Evolutionary conservation across 2,113 vertebrate species (phyloP).

Genomic region (Trematocara nigrifrons): DNA sequence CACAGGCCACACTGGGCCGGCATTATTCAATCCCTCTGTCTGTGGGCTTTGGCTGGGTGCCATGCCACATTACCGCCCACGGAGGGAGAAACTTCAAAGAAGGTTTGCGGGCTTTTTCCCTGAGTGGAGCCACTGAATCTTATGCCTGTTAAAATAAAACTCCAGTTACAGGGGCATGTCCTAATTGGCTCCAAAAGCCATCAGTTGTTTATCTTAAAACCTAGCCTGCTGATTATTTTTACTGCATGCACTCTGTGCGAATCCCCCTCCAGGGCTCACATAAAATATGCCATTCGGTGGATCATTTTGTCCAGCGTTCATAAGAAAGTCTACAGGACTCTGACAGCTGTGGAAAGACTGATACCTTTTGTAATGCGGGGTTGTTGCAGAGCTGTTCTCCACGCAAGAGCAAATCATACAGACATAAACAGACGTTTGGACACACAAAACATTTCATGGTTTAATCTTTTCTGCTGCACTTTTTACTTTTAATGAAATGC

Average conservation of each 20-base stretch:
- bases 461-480: not conserved
- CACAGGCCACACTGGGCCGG: constrained; percentile 14
- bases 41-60: constrained; percentile 51
- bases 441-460: not conserved
- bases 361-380: not conserved
- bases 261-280: constrained; percentile 10
- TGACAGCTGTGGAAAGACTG: constrained; percentile 17
- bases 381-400: not conserved
- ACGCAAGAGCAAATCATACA: not conserved
- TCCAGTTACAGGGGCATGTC: constrained; percentile 26
- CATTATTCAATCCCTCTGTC: constrained; percentile 57
- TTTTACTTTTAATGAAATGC: not conserved
- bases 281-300: constrained; percentile 29
- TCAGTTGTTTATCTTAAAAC: constrained; percentile 48
- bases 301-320: constrained; percentile 19
- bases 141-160: constrained; percentile 51
- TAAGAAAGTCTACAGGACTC: not conserved
- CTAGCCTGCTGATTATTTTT: constrained; percentile 26
- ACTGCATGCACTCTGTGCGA: not conserved
- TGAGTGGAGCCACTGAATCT: constrained; percentile 45
- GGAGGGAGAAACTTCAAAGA: constrained; percentile 58
- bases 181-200: constrained; percentile 52
- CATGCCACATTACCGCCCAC: constrained; percentile 53
- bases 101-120: constrained; percentile 14
- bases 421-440: not conserved